Base-by-base conservation (phyloP, 2,888 invertebrate species). In the Unio delphinus region DNA sequence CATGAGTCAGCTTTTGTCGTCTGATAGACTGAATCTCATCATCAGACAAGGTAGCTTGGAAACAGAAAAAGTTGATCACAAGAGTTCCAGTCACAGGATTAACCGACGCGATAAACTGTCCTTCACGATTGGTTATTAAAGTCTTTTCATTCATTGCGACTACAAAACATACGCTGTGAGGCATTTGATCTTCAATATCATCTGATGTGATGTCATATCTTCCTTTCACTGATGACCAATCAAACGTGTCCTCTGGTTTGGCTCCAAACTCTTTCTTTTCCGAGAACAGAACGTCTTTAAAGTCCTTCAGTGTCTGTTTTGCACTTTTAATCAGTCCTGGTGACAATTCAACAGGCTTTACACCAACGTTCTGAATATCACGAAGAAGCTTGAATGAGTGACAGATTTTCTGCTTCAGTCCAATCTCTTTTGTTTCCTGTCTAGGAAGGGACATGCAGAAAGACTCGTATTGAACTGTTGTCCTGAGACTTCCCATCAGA, bases 381-480 rank as follows among this genome's bases (percentile, higher is more conserved):
- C 45, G 45, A 45, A 45, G 45, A 45, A 45, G 45, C 11, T 15
- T 45, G 15, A 45, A 45, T 15, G 45, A 45, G 2, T 45, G 45
- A 15, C 3, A 45, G 8, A 77, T 70, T 57, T 75, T 75, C 4
- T 55, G 66, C 30, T 65, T 30, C 58, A 77, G 75, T 18, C 75
- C 77, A 57, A 60, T 65, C 63, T 77, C 77, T 65, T 73, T 73
- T 45, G 26, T 64, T 45, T 64, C 68, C 3, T 65, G 63, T 59
- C 75, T 69, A 30, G 77, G 77, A 62, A 77, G 73, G 18, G 77
- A 77, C 20, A 77, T 60, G 57, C 77, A 77, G 60, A 77, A 77
- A 28, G 77, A 77, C 65, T 77, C 77, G 68, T 68, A 77, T 67
- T 72, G 75, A 11, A 77, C 77, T 20, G 77, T 77, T 45, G 77